Conservation (phyloP, 2,113 vertebrate species). For the Uria aalge region DNA sequence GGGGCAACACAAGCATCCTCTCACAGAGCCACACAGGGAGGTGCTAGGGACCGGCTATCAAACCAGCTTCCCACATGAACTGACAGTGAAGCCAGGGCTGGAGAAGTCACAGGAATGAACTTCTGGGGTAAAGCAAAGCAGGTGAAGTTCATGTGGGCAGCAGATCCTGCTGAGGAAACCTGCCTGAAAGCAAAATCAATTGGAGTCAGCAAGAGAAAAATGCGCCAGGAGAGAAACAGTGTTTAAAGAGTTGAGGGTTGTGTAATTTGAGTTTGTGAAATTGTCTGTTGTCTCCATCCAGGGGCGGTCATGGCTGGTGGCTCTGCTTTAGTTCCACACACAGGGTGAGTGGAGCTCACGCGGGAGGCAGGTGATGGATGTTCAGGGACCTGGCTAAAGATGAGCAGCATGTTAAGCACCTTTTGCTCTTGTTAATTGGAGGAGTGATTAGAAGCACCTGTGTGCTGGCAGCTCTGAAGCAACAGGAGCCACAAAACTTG, state of each 20-base stretch:
- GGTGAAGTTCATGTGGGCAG: neutral
- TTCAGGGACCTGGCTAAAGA: neutral
- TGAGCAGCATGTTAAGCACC: neutral
- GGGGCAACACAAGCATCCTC: neutral
- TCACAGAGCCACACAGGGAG: neutral
- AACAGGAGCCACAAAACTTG: neutral
- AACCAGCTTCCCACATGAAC: neutral
- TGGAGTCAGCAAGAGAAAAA: neutral
- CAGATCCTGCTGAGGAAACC: neutral
- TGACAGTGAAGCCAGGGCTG: neutral
- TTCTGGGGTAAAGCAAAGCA: neutral
- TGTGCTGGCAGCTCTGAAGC: neutral
- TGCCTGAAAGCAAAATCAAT: neutral
- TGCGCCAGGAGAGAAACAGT: neutral
- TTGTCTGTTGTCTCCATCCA: neutral
- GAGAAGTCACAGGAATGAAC: neutral
- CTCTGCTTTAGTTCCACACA: neutral
- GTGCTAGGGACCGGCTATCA: neutral
- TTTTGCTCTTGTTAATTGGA: neutral
- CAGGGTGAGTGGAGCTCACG: neutral
- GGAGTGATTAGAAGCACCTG: neutral
- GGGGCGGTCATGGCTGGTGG: rapidly evolving
- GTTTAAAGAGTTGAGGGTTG: neutral
- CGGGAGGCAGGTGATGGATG: neutral
- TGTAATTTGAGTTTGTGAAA: neutral